Base-by-base conservation (phyloP, 2,888 invertebrate genomes). In the Choreutis nemorana region DNA sequence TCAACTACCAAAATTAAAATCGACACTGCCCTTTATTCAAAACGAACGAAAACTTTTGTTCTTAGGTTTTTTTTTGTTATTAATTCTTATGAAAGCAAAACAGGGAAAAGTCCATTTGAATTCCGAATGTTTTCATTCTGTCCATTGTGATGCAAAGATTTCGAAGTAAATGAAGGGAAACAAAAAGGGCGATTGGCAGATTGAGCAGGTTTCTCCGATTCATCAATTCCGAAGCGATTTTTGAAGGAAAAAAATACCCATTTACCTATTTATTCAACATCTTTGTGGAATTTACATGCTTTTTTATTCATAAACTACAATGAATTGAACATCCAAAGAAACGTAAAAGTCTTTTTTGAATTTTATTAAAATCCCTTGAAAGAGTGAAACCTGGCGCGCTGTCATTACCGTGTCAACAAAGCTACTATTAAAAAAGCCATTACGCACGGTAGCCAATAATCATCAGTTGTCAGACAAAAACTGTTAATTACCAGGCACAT, bases 341-440 rank as follows among this genome's bases (percentile, higher is more conserved):
- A 20, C 12, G 20, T 16, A 26, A 8, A 7, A 18, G 24, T 14
- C 20, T 26, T 26, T 20, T 26, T 26, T 26, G n/a, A n/a, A n/a
- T n/a, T n/a, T n/a, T n/a, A n/a, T n/a, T n/a, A n/a, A n/a, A n/a
- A n/a, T n/a, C n/a, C n/a, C 7, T 26, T 5, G 3, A 12, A 18
- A 23, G n/a, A 13, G 6, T 8, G 11, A 13, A 18, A 10, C 32
- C 29, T 31, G 40, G 39, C 40, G 34, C 32, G n/a, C 24, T 12
- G 14, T 20, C 29, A 29, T 24, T n/a, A n/a, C n/a, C n/a, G n/a
- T n/a, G n/a, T n/a, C n/a, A n/a, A n/a, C n/a, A n/a, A n/a, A n/a
- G n/a, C n/a, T n/a, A n/a, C n/a, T n/a, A n/a, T 59, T 58, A 61
- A 62, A 63, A 59, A 57, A 52, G 43, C 55, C 51, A 57, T 50